Evolutionary conservation across 2,113 vertebrate genomes (phyloP).

Genomic region (Pantherophis guttatus): DNA sequence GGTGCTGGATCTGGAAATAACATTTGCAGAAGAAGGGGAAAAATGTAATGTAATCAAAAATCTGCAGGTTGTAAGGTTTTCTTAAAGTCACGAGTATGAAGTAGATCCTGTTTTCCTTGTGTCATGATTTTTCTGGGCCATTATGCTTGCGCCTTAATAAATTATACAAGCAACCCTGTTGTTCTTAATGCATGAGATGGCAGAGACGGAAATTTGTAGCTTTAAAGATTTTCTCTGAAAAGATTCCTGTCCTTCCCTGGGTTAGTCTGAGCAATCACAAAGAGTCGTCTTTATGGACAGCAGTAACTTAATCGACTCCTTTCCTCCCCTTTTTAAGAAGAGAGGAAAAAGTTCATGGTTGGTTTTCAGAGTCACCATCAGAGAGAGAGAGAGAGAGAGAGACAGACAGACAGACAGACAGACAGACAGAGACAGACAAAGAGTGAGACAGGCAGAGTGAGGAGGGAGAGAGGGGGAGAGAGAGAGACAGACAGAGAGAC

Average conservation of each 20-base stretch:
- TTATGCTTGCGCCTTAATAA: slow-evolving; percentile 12
- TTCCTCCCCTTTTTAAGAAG: neutral
- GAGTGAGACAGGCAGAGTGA: too few species aligned
- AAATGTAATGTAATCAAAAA: neutral
- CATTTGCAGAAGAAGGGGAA: neutral
- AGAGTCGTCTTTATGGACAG: neutral
- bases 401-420: too few species aligned
- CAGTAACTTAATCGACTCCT: neutral
- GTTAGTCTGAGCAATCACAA: neutral
- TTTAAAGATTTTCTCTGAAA: neutral
- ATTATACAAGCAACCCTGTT: slow-evolving; percentile 4
- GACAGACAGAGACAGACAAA: too few species aligned
- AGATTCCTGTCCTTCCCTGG: neutral
- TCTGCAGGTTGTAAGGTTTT: accelerated
- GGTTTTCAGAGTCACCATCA: neutral
- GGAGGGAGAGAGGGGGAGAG: too few species aligned
- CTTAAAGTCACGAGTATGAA: neutral
- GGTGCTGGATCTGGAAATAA: neutral
- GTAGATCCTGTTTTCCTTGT: neutral
- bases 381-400: too few species aligned
- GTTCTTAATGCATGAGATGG: neutral
- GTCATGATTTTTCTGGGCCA: neutral
- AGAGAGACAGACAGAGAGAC: too few species aligned
- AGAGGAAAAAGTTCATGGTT: neutral
- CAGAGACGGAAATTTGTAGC: slow-evolving; percentile 15